phyloP scores from a whole-genome alignment of 2,113 vertebrate genomes.

The Anarhynchus alexandrinus region DNA sequence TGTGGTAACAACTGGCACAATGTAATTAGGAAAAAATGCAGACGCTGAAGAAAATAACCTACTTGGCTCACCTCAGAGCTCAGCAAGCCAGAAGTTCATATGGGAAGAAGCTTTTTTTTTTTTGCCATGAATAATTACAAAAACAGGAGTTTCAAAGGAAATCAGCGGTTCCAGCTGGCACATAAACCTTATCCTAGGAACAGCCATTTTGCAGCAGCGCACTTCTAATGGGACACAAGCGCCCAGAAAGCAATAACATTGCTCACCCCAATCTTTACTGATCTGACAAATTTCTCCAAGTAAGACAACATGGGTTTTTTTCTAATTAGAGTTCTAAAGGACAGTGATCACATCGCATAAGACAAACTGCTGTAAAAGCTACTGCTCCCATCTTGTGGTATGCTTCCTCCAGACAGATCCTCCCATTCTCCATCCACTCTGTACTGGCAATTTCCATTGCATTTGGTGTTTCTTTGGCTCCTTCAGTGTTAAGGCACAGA shows the following conservation, averaged over 20 bases:
- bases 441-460: neutral
- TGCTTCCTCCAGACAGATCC: neutral
- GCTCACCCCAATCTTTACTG: neutral
- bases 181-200: neutral
- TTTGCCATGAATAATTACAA: neutral
- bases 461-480: neutral
- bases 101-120: neutral
- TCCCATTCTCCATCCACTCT: neutral
- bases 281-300: neutral
- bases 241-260: neutral
- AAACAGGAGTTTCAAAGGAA: constrained; percentile 6
- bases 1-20: neutral
- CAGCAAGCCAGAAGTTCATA: neutral
- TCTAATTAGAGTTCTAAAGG: neutral
- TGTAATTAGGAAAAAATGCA: constrained; percentile 27
- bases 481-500: neutral
- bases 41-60: neutral
- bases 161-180: constrained; percentile 22
- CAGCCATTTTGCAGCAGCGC: neutral
- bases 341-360: accelerated
- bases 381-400: neutral
- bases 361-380: neutral
- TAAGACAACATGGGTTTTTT: neutral
- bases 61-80: neutral
- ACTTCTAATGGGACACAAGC: neutral